phyloP scores from a whole-genome alignment of 2,113 vertebrate species.

The Acinonyx jubatus region DNA sequence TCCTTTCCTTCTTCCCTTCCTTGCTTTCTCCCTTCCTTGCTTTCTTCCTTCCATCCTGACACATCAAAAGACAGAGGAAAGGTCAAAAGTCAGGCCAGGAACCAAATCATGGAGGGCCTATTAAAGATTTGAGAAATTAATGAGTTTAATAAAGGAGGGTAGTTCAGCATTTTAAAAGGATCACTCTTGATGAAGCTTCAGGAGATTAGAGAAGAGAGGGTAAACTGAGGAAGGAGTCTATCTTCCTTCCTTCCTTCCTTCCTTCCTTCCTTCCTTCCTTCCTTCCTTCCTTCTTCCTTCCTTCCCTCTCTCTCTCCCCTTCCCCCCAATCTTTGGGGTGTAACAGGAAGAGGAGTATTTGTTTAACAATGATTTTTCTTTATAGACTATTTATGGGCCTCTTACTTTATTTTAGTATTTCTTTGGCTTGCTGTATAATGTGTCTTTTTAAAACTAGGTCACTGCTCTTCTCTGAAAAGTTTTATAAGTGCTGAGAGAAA shows the following conservation, averaged over 20 bases:
- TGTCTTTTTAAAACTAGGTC: background rate
- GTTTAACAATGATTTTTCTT: background rate
- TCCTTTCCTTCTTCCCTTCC: too few species aligned
- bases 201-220: background rate
- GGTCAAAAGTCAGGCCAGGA: background rate
- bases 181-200: background rate
- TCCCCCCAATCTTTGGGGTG: background rate
- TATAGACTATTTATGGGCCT: background rate
- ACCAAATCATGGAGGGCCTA: background rate
- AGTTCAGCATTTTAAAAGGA: background rate
- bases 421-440: background rate
- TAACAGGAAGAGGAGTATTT: background rate
- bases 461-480: background rate
- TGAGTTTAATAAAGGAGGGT: background rate
- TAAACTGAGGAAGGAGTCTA: background rate
- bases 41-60: background rate
- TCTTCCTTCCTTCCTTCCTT: background rate
- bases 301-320: too few species aligned
- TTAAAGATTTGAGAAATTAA: background rate
- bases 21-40: background rate
- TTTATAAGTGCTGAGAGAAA: background rate
- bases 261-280: background rate
- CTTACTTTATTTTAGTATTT: constrained; percentile 5
- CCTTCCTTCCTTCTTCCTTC: background rate
- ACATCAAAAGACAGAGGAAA: background rate